phyloP scores from a whole-genome alignment of 1,140 invertebrate genomes.

The Babylonia areolata region DNA sequence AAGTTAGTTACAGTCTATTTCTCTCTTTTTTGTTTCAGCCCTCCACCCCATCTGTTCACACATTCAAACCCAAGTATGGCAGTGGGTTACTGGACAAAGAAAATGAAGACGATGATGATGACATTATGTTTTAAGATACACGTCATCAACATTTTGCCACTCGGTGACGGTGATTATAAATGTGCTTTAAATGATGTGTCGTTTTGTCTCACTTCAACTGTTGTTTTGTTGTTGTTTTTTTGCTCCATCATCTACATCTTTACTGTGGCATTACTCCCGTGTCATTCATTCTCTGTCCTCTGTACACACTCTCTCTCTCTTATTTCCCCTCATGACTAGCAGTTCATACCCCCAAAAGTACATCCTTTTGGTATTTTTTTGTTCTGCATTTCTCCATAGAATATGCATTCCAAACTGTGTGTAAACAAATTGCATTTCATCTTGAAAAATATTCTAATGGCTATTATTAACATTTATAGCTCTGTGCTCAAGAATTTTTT shows the following conservation, averaged over 20 bases:
- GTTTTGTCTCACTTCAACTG: too few species aligned
- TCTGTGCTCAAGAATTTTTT: background rate
- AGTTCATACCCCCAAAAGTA: background rate
- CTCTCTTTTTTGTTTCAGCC: background rate
- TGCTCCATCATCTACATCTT: too few species aligned
- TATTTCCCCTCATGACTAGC: background rate
- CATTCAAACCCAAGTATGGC: slow-evolving; percentile 13
- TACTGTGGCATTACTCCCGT: too few species aligned
- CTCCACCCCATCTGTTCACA: background rate
- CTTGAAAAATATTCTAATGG: background rate
- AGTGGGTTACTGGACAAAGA: background rate
- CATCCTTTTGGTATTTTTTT: background rate
- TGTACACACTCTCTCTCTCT: background rate
- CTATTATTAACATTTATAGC: background rate
- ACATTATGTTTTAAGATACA: slow-evolving; percentile 23
- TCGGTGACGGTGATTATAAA: background rate
- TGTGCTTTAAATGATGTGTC: background rate
- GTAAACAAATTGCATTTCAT: background rate
- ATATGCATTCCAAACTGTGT: background rate
- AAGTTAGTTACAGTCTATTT: too few species aligned
- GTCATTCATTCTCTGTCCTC: too few species aligned
- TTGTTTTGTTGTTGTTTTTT: too few species aligned
- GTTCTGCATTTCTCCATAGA: background rate
- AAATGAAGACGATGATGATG: slow-evolving; percentile 39
- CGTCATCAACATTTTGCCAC: background rate